Conservation (phyloP, 2,797 vertebrate genomes). For the Merluccius polli region DNA sequence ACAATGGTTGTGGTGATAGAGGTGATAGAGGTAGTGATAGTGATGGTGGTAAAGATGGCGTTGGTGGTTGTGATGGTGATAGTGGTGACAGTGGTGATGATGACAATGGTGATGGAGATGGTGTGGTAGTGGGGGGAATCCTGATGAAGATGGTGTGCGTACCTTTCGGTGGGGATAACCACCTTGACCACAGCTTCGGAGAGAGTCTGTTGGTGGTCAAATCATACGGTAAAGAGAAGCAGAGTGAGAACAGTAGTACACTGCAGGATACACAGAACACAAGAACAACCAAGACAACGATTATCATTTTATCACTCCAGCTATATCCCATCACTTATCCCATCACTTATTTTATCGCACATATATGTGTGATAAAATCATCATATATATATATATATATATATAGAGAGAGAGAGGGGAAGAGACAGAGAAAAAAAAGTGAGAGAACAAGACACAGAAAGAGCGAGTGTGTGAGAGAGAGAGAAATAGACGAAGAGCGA, state of each 20-base stretch:
- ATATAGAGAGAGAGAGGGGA: neutral
- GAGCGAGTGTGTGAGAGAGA: neutral
- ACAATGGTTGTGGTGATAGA: neutral
- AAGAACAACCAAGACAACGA: conserved; percentile 54
- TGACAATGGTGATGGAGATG: neutral
- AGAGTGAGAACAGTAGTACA: conserved; percentile 70
- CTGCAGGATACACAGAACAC: conserved; percentile 72
- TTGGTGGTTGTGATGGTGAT: neutral
- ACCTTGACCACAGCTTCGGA: conserved; percentile 85
- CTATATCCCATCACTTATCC: neutral
- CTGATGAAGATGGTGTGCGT: conserved; percentile 50
- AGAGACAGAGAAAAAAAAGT: neutral
- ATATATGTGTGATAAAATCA: neutral
- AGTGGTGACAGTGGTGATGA: no score
- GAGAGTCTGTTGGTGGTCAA: conserved; percentile 84
- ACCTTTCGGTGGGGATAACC: conserved; percentile 85
- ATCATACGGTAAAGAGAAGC: conserved; percentile 78
- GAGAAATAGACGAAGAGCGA: neutral
- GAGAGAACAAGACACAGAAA: neutral
- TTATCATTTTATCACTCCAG: conserved; percentile 16
- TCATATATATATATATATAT: neutral
- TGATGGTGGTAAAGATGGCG: neutral
- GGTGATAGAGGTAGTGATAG: neutral
- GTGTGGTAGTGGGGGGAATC: neutral
- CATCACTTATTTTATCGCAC: neutral